A percentile compares a stretch with the other conserved stretches of the same genome.
Conservation (phyloP, 2,113 vertebrate genomes). For the Psammodynastes pulverulentus region DNA sequence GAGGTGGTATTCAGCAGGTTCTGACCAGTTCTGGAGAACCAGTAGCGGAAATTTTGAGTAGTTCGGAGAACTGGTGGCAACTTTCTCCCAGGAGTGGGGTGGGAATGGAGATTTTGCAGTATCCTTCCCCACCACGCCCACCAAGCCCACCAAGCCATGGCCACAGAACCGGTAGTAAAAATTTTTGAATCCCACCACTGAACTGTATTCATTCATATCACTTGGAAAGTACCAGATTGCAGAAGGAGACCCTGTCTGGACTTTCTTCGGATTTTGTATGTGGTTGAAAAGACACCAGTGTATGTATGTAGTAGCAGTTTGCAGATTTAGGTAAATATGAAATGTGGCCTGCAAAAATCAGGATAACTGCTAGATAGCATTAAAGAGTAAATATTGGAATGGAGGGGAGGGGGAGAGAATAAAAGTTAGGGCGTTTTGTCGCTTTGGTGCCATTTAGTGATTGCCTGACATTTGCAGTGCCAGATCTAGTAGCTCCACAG, state of each 20-base stretch:
- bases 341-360: neutral
- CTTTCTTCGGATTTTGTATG: neutral
- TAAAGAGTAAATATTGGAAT: neutral
- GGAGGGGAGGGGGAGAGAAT: neutral
- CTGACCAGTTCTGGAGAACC: too few species aligned
- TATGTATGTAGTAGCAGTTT: neutral
- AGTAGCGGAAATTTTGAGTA: too few species aligned
- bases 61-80: too few species aligned
- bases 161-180: too few species aligned
- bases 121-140: too few species aligned
- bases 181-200: too few species aligned
- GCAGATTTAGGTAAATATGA: neutral
- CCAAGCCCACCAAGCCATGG: too few species aligned
- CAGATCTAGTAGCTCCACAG: neutral
- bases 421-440: neutral
- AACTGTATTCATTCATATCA: neutral
- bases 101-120: too few species aligned
- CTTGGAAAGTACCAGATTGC: neutral
- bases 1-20: too few species aligned
- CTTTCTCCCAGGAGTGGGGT: too few species aligned
- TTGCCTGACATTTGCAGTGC: neutral
- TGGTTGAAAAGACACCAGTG: neutral
- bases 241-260: neutral
- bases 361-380: neutral
- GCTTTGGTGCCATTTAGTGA: neutral